phyloP scores from a whole-genome alignment of 2,797 vertebrate species.

The Darevskia mixta region DNA sequence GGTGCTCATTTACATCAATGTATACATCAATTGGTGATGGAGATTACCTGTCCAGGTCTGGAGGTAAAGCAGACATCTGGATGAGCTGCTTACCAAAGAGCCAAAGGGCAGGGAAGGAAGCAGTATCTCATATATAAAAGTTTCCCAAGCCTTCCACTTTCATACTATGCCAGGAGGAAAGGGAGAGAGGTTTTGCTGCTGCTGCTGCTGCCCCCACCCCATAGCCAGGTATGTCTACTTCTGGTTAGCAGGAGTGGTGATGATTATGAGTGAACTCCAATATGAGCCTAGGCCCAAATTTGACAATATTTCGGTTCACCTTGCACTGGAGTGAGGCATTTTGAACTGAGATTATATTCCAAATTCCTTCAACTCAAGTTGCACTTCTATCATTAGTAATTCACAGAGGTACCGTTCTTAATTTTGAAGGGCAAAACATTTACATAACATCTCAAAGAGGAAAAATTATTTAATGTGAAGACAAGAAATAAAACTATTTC shows the following conservation, averaged over 20 bases:
- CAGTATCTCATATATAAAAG: background rate
- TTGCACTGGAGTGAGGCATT: background rate
- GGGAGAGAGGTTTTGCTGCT: background rate
- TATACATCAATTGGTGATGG: too few species aligned
- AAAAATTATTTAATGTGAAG: background rate
- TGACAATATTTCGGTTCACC: background rate
- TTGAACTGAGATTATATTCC: background rate
- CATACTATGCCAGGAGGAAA: background rate
- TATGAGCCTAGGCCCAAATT: background rate
- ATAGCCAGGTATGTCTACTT: background rate
- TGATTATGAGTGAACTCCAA: background rate
- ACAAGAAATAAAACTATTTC: background rate
- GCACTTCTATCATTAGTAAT: background rate
- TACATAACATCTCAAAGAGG: background rate
- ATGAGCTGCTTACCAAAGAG: too few species aligned
- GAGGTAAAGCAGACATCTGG: too few species aligned
- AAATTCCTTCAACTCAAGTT: background rate
- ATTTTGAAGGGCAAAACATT: background rate
- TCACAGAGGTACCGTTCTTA: background rate
- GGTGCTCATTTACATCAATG: too few species aligned
- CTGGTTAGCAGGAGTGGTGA: background rate
- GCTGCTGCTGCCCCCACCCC: background rate
- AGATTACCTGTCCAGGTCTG: too few species aligned
- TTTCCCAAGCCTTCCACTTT: background rate
- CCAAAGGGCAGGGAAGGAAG: background rate